Evolutionary conservation across 2,113 vertebrate species (phyloP), one percentile per base, ranked within the genome.

Genomic region (Carassius carassius): DNA sequence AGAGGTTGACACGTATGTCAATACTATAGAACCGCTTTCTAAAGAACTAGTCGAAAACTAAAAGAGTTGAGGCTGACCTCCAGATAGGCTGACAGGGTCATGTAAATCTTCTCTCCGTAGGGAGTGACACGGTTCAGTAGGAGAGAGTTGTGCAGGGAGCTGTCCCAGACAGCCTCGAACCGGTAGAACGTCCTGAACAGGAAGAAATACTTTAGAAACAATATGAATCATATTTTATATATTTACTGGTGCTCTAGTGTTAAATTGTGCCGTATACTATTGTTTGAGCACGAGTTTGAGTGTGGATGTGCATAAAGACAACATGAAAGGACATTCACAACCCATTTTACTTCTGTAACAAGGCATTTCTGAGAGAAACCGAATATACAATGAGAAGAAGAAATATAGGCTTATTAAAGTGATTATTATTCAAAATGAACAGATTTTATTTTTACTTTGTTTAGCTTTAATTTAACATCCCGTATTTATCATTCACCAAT

Each of bases 111-210:
- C 91, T 99, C 98, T 88, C 97, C 97, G 0, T 97, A 99, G 0
- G 98, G 98, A 2, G 98, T 99, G 83, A 99, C 96, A 44, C 98
- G 92, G 90, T 99, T 99, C 44, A 99, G 95, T 29, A 99, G 96
- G 13, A 99, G 97, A 60, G 98, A 99, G 91, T 99, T 99, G 88
- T 99, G 98, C 84, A 99, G 92, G 19, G 98, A 99, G 91, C 98
- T 99, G 86, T 99, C 98, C 98, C 98, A 99, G 80, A 99, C 98
- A 0, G 97, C 97, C 93, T 99, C 98, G 2, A 99, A 99, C 0
- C 97, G 95, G 91, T 99, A 99, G 89, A 99, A 99, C 41, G 96
- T 99, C 90, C 98, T 99, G 87, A 8, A 87, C 63, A 65, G 63
- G 11, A 13, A 29, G 74, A 69, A 49, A 73, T 25, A 51, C 51